Percentiles rank a stretch among this genome's conserved stretches.
Evolutionary conservation across 2,888 invertebrate species (phyloP).

Genomic region (Lochmaea crataegi): DNA sequence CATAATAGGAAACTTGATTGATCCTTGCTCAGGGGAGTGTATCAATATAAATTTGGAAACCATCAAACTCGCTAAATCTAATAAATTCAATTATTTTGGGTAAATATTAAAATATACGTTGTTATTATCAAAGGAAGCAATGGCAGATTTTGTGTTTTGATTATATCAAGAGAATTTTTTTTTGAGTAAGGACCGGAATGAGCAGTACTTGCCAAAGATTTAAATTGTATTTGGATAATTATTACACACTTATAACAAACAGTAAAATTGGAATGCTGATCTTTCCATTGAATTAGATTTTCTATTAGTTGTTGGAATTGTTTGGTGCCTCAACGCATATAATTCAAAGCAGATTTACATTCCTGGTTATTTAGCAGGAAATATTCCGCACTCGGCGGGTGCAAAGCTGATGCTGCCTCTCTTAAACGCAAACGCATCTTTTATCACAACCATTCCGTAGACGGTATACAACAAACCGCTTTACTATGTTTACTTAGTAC

Average conservation of each 20-base stretch:
- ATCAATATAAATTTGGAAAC: not conserved
- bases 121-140: not conserved
- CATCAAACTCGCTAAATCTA: not conserved
- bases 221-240: not conserved
- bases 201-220: not conserved
- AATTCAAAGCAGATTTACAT: slow-evolving; percentile 10
- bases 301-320: slow-evolving; percentile 14
- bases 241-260: too few species aligned
- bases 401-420: slow-evolving; percentile 44
- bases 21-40: not conserved
- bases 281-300: slow-evolving; percentile 7
- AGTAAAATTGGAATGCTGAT: not conserved
- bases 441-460: slow-evolving; percentile 56
- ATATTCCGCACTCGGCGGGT: not conserved
- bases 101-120: slow-evolving; percentile 1
- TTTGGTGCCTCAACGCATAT: slow-evolving; percentile 10
- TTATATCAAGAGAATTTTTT: not conserved
- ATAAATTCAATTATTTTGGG: not conserved
- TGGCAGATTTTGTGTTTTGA: not conserved
- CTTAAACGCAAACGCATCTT: slow-evolving; percentile 50
- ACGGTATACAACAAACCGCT: slow-evolving; percentile 52
- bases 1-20: slow-evolving; percentile 3
- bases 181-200: too few species aligned
- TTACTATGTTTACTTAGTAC: slow-evolving; percentile 55
- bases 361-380: not conserved